phyloP scores from a whole-genome alignment of 2,113 vertebrate genomes.

The Pseudorhombus dupliciocellatus region DNA sequence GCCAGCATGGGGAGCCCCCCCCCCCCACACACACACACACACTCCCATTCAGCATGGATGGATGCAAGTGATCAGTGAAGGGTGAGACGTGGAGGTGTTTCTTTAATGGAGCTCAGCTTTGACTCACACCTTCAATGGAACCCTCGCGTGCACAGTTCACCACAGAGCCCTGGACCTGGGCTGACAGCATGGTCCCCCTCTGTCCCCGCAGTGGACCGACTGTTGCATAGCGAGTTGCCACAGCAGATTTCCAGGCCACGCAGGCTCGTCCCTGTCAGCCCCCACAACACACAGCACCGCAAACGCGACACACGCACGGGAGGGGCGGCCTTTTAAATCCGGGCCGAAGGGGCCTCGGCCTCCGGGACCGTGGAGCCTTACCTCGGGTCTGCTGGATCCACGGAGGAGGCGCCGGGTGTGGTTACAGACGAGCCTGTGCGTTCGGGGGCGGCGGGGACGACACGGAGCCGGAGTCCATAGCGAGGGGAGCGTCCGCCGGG shows the following conservation, averaged over 20 bases:
- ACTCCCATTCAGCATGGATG: no score
- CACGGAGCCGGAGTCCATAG: conserved; percentile 57
- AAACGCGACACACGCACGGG: background rate
- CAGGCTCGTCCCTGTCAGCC: background rate
- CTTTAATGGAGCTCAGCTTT: no score
- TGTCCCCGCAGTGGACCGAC: conserved; percentile 29
- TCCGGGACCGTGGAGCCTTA: conserved; percentile 61
- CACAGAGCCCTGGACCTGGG: no score
- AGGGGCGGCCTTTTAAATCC: background rate
- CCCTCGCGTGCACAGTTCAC: no score
- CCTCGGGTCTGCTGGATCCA: conserved; percentile 72
- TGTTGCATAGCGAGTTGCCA: conserved; percentile 61
- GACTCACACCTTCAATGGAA: no score
- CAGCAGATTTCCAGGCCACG: conserved; percentile 56
- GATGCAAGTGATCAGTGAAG: no score
- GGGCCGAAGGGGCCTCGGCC: background rate
- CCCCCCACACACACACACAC: no score
- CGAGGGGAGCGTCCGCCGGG: conserved; percentile 18
- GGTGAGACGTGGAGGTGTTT: no score
- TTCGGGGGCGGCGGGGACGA: conserved; percentile 25
- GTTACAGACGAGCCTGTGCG: conserved; percentile 60
- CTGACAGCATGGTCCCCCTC: no score
- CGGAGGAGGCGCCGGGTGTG: conserved; percentile 77
- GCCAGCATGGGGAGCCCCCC: conserved; percentile 34
- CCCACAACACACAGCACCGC: background rate